These are phyloP conservation scores for Ophonus ardosiacus DNA, from an alignment of 2,888 invertebrate genomes.

Conservation along the genomic window DNA sequence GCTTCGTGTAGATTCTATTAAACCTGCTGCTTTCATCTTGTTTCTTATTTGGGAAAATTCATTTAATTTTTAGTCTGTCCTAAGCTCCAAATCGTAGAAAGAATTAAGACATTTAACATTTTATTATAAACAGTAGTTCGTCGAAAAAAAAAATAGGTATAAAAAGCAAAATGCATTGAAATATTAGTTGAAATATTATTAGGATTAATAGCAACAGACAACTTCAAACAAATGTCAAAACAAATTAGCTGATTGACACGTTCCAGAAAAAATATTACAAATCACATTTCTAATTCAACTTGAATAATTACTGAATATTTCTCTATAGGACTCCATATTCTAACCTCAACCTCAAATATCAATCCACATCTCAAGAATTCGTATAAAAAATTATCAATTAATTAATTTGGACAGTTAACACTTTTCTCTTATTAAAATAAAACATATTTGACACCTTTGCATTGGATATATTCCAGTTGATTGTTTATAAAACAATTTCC, in stretches of 20 bases:
- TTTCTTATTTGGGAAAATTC: too few species aligned
- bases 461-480: slow-evolving; percentile 13
- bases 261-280: not conserved
- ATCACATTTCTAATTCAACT: not conserved
- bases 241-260: not conserved
- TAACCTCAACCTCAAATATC: not conserved
- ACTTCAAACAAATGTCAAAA: not conserved
- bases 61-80: too few species aligned
- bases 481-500: slow-evolving; percentile 8
- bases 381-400: not conserved
- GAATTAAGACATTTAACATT: too few species aligned
- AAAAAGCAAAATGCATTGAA: not conserved
- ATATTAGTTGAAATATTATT: not conserved
- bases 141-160: not conserved
- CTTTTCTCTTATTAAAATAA: not conserved
- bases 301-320: not conserved
- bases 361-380: not conserved
- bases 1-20: too few species aligned
- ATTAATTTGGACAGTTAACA: slow-evolving; percentile 21
- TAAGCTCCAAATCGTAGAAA: too few species aligned
- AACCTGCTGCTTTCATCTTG: too few species aligned
- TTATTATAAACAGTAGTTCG: too few species aligned
- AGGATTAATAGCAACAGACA: not conserved
- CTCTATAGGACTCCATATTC: too few species aligned
- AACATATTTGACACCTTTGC: slow-evolving; percentile 5